phyloP scores from a whole-genome alignment of 2,888 invertebrate genomes.

The Cyaniris semiargus region DNA sequence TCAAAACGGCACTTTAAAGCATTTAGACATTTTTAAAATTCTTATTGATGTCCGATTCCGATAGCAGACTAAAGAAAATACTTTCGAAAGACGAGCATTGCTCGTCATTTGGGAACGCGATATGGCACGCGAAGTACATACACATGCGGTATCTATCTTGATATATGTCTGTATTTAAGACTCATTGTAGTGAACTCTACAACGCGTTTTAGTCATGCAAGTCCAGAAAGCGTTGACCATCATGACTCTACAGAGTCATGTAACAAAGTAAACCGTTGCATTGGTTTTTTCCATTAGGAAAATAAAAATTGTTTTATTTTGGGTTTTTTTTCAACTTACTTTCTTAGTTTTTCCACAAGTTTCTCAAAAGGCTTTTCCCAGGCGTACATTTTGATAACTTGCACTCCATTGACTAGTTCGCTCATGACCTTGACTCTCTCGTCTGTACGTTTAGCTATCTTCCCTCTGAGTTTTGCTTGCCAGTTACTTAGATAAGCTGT shows the following conservation, averaged over 20 bases:
- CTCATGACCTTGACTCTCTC: slow-evolving; percentile 88
- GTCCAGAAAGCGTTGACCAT: too few species aligned
- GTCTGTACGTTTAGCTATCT: slow-evolving; percentile 85
- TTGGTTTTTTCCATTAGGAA: not conserved
- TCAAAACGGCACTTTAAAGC: too few species aligned
- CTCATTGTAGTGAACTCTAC: not conserved
- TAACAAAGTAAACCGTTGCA: not conserved
- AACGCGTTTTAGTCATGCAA: not conserved
- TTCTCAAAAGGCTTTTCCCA: slow-evolving; percentile 90
- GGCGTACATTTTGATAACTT: slow-evolving; percentile 92
- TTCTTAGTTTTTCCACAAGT: slow-evolving; percentile 81
- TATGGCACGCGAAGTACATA: too few species aligned
- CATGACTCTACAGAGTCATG: not conserved
- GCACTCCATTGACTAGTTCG: slow-evolving; percentile 88
- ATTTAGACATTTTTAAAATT: too few species aligned
- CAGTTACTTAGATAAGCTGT: slow-evolving; percentile 68
- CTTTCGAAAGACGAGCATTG: too few species aligned
- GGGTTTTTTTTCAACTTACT: slow-evolving; percentile 75
- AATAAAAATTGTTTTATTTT: too few species aligned
- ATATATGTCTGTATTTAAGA: too few species aligned
- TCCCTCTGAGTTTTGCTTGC: slow-evolving; percentile 74
- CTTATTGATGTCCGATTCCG: too few species aligned
- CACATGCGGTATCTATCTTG: too few species aligned
- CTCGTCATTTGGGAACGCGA: too few species aligned
- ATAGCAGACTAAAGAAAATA: too few species aligned